Percentiles rank a stretch among this genome's conserved stretches.
These are phyloP conservation scores for Albula goreensis DNA, from an alignment of 2,113 vertebrate species.

Conservation along the genomic window DNA sequence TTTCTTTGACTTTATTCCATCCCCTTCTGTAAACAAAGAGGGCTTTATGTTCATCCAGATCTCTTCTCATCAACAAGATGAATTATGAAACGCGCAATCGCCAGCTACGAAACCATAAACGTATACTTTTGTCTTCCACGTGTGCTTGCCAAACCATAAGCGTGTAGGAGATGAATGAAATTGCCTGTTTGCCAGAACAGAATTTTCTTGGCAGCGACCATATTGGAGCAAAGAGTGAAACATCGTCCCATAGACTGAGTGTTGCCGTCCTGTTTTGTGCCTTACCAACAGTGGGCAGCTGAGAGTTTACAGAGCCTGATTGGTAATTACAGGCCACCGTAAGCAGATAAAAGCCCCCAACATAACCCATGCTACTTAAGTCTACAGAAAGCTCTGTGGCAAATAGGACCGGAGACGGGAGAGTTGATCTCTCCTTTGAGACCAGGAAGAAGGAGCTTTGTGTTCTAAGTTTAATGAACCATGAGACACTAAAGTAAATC, in stretches of 20 bases:
- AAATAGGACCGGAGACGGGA: neutral
- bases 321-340: neutral
- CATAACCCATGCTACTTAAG: neutral
- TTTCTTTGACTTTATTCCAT: slow-evolving; percentile 29
- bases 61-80: slow-evolving; percentile 22
- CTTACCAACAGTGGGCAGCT: neutral
- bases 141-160: slow-evolving; percentile 39
- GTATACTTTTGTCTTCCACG: slow-evolving; percentile 36
- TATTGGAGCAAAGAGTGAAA: neutral
- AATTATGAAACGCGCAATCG: slow-evolving; percentile 36
- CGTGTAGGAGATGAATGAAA: slow-evolving; percentile 44
- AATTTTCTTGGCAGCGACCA: neutral
- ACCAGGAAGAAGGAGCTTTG: neutral
- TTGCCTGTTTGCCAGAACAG: slow-evolving; percentile 41
- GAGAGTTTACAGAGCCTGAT: neutral
- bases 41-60: slow-evolving; percentile 39
- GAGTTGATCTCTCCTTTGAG: neutral
- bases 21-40: slow-evolving; percentile 38
- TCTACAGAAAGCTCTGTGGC: neutral
- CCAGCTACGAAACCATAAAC: slow-evolving; percentile 22
- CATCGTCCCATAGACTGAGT: neutral
- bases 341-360: neutral
- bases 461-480: neutral
- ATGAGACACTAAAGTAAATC: neutral
- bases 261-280: neutral